phyloP scores from a whole-genome alignment of 2,113 vertebrate species.

The Sceloporus tristichus region DNA sequence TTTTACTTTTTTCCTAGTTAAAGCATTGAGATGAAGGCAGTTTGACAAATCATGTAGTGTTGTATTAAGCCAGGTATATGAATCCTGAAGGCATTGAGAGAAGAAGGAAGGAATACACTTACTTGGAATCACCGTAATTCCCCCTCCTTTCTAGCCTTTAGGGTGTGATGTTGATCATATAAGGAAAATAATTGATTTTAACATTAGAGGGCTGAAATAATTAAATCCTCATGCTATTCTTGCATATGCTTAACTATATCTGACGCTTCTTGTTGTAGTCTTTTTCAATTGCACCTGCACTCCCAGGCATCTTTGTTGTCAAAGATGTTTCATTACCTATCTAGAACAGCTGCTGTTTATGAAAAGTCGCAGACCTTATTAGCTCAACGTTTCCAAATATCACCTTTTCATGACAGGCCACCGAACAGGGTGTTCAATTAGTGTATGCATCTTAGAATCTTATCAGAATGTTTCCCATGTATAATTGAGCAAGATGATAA shows the following conservation, averaged over 20 bases:
- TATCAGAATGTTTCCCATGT: conserved; percentile 31
- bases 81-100: background rate
- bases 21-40: too few species aligned
- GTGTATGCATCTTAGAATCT: conserved; percentile 41
- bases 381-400: conserved; percentile 23
- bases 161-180: background rate
- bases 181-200: background rate
- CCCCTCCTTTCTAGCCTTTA: background rate
- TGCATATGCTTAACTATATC: background rate
- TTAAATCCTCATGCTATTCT: background rate
- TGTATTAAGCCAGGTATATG: too few species aligned
- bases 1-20: too few species aligned
- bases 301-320: conserved; percentile 33
- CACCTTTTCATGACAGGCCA: conserved; percentile 27
- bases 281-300: background rate
- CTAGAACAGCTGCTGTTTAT: conserved; percentile 52
- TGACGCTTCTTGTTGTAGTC: background rate
- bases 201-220: too few species aligned
- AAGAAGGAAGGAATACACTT: background rate
- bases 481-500: conserved; percentile 20
- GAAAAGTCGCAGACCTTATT: conserved; percentile 34
- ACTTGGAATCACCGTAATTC: background rate
- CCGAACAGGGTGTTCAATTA: conserved; percentile 5
- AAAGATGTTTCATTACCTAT: conserved; percentile 53
- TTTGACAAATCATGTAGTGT: too few species aligned